Base-by-base conservation (phyloP, 1,140 invertebrate genomes). In the Cephus cinctus region DNA sequence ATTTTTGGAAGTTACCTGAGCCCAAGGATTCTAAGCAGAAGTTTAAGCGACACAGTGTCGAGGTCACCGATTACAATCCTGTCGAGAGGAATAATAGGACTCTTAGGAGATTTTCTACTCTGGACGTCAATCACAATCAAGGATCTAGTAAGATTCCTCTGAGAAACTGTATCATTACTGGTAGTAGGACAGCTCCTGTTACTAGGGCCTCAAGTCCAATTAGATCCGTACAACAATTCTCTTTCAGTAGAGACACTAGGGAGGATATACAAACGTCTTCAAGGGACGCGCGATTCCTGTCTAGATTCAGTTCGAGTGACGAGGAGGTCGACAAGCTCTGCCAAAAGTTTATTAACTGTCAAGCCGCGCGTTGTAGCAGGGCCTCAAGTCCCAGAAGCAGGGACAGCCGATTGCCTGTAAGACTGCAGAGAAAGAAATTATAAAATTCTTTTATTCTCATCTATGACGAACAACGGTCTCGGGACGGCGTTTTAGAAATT, bases 51-150 rank as follows among this genome's bases (percentile, higher is more conserved):
- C 67, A 73, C 20, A 76, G 70, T 39, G 43, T 74, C 11, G 72
- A 73, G 11, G 52, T 69, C 9, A 41, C 55, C 0, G 65, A 71
- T 41, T 69, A 63, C 11, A 39, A 21, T 44, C 40, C 48, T 2
- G 21, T 53, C 0, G 61, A 61, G 11, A 56, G 56, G 5, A 23
- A 39, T 0, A 51, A 54, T 19, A 42, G 59, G 12, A 34, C 51
- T 19, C 43, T 61, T 5, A 69, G 69, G 36, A 50, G 66, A n/a
- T 73, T 59, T 30, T 70, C 69, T 1, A 73, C 65, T 3, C 45
- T 73, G 34, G 73, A 75, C n/a, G 67, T 75, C 2, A 75, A 77
- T 42, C 74, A 75, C 50, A 76, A 75, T 59, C 73, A 74, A 20
- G 73, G 71, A 19, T 43, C 61, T 5, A 75, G 72, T 39, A 73